Evolutionary conservation across 2,113 vertebrate genomes (phyloP).

Genomic region (Cavia porcellus): DNA sequence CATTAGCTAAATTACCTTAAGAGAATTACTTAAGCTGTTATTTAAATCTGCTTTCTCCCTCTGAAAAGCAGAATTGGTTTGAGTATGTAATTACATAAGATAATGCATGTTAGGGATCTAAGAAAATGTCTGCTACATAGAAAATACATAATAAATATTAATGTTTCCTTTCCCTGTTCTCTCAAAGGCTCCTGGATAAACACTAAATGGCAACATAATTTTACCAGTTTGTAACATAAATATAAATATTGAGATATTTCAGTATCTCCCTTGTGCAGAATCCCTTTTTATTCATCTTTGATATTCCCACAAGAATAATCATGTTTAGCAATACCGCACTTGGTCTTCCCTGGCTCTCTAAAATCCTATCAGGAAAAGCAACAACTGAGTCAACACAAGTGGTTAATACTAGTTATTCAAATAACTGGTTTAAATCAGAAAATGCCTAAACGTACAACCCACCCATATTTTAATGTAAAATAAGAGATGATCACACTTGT

Average conservation of each 20-base stretch:
- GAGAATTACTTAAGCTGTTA: slow-evolving; percentile 68
- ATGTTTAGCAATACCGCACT: not conserved
- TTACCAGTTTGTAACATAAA: not conserved
- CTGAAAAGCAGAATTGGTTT: not conserved
- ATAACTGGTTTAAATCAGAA: slow-evolving; percentile 4
- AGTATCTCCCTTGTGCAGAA: not conserved
- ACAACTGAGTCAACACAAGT: not conserved
- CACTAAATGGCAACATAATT: not conserved
- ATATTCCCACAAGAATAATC: not conserved
- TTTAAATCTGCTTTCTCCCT: slow-evolving; percentile 58
- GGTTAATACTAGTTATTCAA: not conserved
- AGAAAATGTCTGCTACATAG: slow-evolving; percentile 32
- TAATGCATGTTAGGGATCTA: not conserved
- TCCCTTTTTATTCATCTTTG: not conserved
- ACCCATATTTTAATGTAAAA: slow-evolving; percentile 41
- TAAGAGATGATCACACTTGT: slow-evolving; percentile 19
- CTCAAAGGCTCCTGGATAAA: slow-evolving; percentile 34
- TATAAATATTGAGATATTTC: slow-evolving; percentile 16
- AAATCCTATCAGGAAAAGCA: not conserved
- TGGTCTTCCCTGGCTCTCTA: slow-evolving; percentile 10
- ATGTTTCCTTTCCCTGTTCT: slow-evolving; percentile 50
- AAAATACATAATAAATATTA: slow-evolving; percentile 42
- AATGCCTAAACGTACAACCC: slow-evolving; percentile 24
- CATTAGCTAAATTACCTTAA: slow-evolving; percentile 71
- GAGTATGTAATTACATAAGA: not conserved